Base-by-base conservation (phyloP, 2,888 invertebrate species). In the Fragum whitleyi region DNA sequence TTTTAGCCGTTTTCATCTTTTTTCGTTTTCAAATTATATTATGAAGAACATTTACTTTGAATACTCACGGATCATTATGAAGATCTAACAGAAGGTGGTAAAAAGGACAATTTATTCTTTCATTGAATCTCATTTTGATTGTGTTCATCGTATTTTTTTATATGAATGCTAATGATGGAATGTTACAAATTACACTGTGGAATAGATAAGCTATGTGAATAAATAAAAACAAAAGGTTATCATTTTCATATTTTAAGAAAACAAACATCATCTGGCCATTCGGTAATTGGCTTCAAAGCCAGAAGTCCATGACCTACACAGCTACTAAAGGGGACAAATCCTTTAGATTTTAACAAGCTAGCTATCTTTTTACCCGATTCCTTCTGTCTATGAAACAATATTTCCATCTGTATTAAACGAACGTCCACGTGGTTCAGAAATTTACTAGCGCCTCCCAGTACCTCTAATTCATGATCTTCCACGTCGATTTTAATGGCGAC, bases 401-500 rank as follows among this genome's bases (percentile, higher is more conserved):
- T 88, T 82, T 91, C 91, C 90, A 91, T 90, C 42, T 88, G 73
- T 19, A 91, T 78, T 68, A 71, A 83, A 29, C 82, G 76, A 7
- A 91, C 88, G 75, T 90, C 86, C 5, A 85, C 77, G 1, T 67
- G 28, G 70, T 88, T 81, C 47, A 90, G 85, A 65, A 90, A 90
- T 11, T 73, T 51, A 2, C 59, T 74, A 1, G 80, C 87, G 53
- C 86, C 86, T 23, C 77, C 76, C 14, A 91, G 61, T 11, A 84
- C 87, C 57, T 84, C 84, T 29, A 83, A 76, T 68, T 91, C 91
- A 29, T 86, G 83, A 11, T 88, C 88, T 72, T 91, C 90, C 21
- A 90, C 86, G 74, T 91, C 91, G 81, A 91, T 87, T 81, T 91
- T 91, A 2, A 91, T 81, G 51, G 88, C 86, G 9, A 90, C 82